Percentiles rank a stretch among this genome's conserved stretches.
Evolutionary conservation across 2,113 vertebrate species (phyloP).

Genomic region (Heteronetta atricapilla): DNA sequence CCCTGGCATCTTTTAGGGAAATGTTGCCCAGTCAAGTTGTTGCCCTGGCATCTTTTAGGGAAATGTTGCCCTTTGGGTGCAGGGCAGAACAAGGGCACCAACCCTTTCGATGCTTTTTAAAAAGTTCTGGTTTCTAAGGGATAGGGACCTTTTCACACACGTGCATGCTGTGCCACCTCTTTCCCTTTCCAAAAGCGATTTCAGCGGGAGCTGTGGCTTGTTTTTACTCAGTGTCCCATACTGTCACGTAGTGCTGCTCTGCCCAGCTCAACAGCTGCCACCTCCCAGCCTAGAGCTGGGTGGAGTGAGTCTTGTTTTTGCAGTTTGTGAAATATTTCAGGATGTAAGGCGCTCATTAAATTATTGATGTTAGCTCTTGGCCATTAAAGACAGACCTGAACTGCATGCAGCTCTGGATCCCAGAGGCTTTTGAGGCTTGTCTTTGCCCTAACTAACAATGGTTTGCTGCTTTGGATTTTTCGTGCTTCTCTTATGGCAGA

Average conservation of each 20-base stretch:
- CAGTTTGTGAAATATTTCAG: slow-evolving; percentile 43
- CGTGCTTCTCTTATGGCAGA: background rate
- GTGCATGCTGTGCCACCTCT: background rate
- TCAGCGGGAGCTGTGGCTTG: background rate
- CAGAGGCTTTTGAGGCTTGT: background rate
- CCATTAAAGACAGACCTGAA: background rate
- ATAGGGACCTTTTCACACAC: background rate
- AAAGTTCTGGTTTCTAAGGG: background rate
- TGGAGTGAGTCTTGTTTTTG: slow-evolving; percentile 42
- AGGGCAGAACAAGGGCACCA: background rate
- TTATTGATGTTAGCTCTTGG: slow-evolving; percentile 13
- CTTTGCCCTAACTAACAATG: background rate
- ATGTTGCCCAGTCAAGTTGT: no score
- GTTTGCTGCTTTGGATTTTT: background rate
- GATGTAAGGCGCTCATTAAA: background rate
- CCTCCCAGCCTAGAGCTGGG: slow-evolving; percentile 5
- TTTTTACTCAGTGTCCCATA: background rate
- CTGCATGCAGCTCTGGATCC: background rate
- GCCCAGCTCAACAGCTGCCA: slow-evolving; percentile 18
- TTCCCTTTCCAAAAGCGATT: slow-evolving; percentile 10
- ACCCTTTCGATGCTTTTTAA: background rate
- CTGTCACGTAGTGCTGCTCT: background rate
- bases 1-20: background rate
- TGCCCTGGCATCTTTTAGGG: background rate
- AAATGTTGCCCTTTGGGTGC: background rate